These are phyloP conservation scores for Neotoxoptera formosana DNA, from an alignment of 1,140 invertebrate species.

Conservation along the genomic window DNA sequence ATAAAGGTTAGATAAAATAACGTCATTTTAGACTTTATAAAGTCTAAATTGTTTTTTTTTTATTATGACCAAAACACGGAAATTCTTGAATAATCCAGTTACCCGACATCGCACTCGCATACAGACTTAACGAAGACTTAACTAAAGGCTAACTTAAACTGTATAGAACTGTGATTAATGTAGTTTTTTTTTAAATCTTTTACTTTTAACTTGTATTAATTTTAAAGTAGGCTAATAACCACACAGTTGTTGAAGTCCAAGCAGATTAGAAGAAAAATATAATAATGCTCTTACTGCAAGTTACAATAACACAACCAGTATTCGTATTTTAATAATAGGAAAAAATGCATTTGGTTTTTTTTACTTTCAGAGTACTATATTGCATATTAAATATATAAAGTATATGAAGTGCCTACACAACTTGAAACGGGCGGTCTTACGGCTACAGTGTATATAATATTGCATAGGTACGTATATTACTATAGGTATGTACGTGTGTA, in stretches of 20 bases:
- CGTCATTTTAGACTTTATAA: neutral
- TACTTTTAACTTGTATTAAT: neutral
- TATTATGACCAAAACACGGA: neutral
- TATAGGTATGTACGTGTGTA: neutral
- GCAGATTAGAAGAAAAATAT: neutral
- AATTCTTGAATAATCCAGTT: neutral
- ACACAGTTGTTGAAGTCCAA: neutral
- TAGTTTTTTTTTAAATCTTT: neutral
- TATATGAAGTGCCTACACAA: neutral
- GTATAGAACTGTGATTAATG: neutral
- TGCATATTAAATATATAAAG: neutral
- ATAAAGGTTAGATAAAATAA: neutral
- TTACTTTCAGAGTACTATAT: neutral
- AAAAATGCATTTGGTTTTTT: neutral
- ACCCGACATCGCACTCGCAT: neutral
- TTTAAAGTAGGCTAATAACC: neutral
- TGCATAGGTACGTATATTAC: neutral
- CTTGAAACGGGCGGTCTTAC: neutral
- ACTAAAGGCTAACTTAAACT: neutral
- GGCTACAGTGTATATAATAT: neutral
- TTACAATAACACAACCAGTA: neutral
- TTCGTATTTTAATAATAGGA: neutral
- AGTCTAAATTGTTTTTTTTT: neutral
- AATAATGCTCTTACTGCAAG: neutral
- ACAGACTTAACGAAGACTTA: neutral